These are phyloP conservation scores for Lepus timidus DNA, from an alignment of 2,113 vertebrate species.

Conservation along the genomic window DNA sequence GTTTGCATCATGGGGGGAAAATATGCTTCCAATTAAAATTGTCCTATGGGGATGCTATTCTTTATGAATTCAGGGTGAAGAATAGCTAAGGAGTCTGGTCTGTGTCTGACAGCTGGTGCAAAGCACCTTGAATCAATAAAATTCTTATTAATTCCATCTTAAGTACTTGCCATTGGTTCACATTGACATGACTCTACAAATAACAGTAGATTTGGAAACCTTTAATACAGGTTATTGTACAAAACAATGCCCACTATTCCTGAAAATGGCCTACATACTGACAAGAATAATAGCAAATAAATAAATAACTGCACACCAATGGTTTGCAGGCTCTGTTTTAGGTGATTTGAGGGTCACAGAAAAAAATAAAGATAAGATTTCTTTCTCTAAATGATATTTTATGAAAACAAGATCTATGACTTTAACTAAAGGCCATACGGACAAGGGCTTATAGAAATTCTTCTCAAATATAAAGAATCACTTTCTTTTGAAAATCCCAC, in stretches of 20 bases:
- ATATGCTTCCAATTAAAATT: slow-evolving; percentile 82
- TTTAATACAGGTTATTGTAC: neutral
- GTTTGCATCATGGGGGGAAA: slow-evolving; percentile 72
- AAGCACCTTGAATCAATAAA: slow-evolving; percentile 83
- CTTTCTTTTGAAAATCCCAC: neutral
- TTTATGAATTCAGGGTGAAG: slow-evolving; percentile 80
- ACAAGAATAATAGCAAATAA: neutral
- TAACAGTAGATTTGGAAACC: slow-evolving; percentile 45
- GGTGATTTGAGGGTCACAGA: slow-evolving; percentile 3
- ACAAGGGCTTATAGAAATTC: neutral
- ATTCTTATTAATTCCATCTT: slow-evolving; percentile 77
- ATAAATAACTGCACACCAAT: neutral
- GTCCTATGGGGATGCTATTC: slow-evolving; percentile 73
- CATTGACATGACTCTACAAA: slow-evolving; percentile 54
- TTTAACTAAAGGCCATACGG: neutral
- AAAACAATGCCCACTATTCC: neutral
- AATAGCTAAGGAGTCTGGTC: slow-evolving; percentile 75
- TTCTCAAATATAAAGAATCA: slow-evolving; percentile 14
- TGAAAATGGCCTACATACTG: neutral
- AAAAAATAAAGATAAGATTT: neutral
- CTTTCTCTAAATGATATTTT: neutral
- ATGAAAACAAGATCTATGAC: slow-evolving; percentile 19
- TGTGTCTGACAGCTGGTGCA: slow-evolving; percentile 79
- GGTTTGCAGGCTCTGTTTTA: neutral
- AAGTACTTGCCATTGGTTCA: slow-evolving; percentile 68